phyloP scores from a whole-genome alignment of 37 sponge, comb jelly and placozoan genomes.

The Oscarella lobularis region DNA sequence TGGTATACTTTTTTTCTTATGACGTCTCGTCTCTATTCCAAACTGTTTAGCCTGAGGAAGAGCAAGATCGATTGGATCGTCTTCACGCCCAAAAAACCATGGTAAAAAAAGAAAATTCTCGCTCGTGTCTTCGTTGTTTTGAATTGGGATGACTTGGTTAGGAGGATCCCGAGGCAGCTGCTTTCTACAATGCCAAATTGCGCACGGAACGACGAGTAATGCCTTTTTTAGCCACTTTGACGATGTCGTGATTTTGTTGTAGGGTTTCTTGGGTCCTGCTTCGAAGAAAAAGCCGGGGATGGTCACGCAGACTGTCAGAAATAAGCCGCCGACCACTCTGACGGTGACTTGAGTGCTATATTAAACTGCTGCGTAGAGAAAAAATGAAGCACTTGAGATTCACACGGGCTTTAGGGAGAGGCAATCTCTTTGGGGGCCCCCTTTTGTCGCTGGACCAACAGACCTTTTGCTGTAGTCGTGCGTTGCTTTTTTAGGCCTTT shows the following conservation, averaged over 20 bases:
- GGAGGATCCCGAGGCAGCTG: conserved; percentile 60
- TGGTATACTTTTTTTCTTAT: not conserved
- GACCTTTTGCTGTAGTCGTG: too few relatives aligned
- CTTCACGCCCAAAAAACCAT: not conserved
- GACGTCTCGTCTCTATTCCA: not conserved
- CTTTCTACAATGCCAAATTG: conserved; percentile 69
- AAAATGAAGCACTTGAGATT: too few relatives aligned
- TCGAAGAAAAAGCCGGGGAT: not conserved
- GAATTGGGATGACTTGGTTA: conserved; percentile 7
- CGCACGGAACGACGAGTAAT: conserved; percentile 63
- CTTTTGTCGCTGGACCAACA: too few relatives aligned
- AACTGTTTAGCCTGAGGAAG: conserved; percentile 23
- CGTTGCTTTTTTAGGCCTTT: too few relatives aligned
- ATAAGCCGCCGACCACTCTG: not conserved
- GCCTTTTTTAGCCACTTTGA: too few relatives aligned
- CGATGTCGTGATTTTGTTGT: not conserved
- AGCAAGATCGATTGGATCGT: conserved; percentile 10
- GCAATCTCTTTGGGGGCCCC: too few relatives aligned
- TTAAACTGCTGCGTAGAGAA: too few relatives aligned
- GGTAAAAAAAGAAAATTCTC: not conserved
- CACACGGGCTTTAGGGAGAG: too few relatives aligned
- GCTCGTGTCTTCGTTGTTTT: too few relatives aligned
- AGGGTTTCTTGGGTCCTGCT: not conserved
- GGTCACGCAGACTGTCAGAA: not conserved
- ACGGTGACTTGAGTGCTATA: not conserved